These are phyloP conservation scores for Dolichopus griseipennis DNA, from an alignment of 2,888 invertebrate species.

Conservation along the genomic window DNA sequence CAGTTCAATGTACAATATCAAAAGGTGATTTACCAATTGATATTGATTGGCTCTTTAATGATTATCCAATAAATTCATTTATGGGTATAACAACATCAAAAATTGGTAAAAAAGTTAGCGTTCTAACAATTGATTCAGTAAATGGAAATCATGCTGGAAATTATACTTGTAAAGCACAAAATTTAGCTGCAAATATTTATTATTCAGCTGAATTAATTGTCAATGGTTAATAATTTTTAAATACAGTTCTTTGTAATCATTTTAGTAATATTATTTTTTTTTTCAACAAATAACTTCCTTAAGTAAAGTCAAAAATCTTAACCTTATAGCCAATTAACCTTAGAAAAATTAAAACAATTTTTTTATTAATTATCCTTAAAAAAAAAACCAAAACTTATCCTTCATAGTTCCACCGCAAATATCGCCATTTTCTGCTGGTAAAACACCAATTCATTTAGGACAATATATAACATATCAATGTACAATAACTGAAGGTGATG, in stretches of 20 bases:
- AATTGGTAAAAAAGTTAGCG: conserved; percentile 48
- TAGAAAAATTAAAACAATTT: not conserved
- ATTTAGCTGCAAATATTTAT: conserved; percentile 48
- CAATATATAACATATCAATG: conserved; percentile 54
- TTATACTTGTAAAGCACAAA: conserved; percentile 50
- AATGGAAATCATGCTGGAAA: conserved; percentile 50
- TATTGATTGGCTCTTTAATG: conserved; percentile 57
- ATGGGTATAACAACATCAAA: conserved; percentile 44
- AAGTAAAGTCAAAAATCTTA: not conserved
- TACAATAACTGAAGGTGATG: conserved; percentile 55
- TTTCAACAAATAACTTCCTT: no score
- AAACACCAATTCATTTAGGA: conserved; percentile 53
- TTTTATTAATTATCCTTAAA: conserved; percentile 9
- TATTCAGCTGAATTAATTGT: conserved; percentile 48
- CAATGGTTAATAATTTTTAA: conserved; percentile 43
- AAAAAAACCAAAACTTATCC: conserved; percentile 13
- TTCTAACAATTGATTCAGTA: conserved; percentile 51
- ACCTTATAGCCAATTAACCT: not conserved
- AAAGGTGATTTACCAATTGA: conserved; percentile 61
- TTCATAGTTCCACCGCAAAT: conserved; percentile 43
- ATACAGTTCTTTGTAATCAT: not conserved
- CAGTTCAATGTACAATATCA: conserved; percentile 54
- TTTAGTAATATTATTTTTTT: not conserved
- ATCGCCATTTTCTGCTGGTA: conserved; percentile 49
- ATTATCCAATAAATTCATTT: conserved; percentile 53